Percentiles rank a stretch among this genome's conserved stretches.
phyloP scores from a whole-genome alignment of 2,797 vertebrate species.

The Poecilia velifera region DNA sequence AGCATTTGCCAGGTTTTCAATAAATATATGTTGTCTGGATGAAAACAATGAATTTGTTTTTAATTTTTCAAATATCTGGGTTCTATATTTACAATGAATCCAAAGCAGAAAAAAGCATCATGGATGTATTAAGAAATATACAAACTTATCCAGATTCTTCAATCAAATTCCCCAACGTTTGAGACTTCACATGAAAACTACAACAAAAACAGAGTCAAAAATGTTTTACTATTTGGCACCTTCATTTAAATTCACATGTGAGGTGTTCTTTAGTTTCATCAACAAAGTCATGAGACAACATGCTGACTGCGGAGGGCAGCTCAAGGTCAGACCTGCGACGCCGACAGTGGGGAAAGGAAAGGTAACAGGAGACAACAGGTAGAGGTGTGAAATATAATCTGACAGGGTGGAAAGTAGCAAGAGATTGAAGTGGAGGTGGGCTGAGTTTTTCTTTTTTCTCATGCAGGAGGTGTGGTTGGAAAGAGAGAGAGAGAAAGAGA shows the following conservation, averaged over 20 bases:
- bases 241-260: conserved; percentile 13
- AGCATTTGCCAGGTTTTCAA: background rate
- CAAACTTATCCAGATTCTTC: background rate
- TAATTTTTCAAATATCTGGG: background rate
- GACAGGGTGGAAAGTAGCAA: conserved; percentile 32
- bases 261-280: conserved; percentile 1
- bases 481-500: no score
- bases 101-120: background rate
- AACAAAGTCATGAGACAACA: conserved; percentile 24
- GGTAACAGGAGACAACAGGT: conserved; percentile 67
- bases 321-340: conserved; percentile 57
- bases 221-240: background rate
- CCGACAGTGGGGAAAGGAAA: conserved; percentile 47
- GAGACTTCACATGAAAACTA: background rate
- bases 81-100: background rate
- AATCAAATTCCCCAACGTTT: background rate
- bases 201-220: background rate
- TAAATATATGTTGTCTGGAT: background rate
- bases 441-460: conserved; percentile 5
- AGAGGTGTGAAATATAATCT: conserved; percentile 77
- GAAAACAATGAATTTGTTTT: background rate
- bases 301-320: conserved; percentile 32
- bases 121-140: background rate
- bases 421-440: conserved; percentile 8
- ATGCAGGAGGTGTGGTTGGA: background rate